A percentile compares a stretch with the other conserved stretches of the same genome.
Evolutionary conservation across 2,888 invertebrate species (phyloP).

Genomic region (Gibbula magus): DNA sequence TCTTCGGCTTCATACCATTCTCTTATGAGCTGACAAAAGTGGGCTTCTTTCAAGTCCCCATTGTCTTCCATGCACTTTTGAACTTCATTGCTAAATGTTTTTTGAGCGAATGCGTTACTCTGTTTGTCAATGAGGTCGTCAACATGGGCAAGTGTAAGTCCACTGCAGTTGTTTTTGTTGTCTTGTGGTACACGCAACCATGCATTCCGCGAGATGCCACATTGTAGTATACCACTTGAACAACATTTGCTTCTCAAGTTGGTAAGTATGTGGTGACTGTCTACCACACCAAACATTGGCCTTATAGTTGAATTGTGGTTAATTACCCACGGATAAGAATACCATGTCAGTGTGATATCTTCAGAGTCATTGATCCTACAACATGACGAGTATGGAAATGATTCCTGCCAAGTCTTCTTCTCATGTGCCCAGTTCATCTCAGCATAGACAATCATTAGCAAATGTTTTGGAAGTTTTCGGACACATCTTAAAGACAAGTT

Average conservation of each 20-base stretch:
- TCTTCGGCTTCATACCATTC: slow-evolving; percentile 5
- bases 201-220: not conserved
- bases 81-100: not conserved
- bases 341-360: not conserved
- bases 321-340: not conserved
- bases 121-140: slow-evolving; percentile 20
- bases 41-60: not conserved
- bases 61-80: not conserved
- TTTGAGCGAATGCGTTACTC: slow-evolving; percentile 1
- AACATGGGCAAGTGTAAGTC: not conserved
- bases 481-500: not conserved
- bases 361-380: not conserved
- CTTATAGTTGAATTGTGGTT: not conserved
- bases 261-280: slow-evolving; percentile 2
- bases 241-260: not conserved
- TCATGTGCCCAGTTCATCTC: not conserved
- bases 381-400: not conserved
- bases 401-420: not conserved
- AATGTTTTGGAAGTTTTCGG: not conserved
- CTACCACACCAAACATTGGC: slow-evolving; percentile 6
- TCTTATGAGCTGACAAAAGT: not conserved
- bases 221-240: not conserved
- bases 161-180: not conserved
- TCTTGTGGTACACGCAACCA: not conserved
- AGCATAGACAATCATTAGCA: not conserved